These are phyloP conservation scores for Chloroclysta siterata DNA, from an alignment of 2,888 invertebrate genomes.

Conservation along the genomic window DNA sequence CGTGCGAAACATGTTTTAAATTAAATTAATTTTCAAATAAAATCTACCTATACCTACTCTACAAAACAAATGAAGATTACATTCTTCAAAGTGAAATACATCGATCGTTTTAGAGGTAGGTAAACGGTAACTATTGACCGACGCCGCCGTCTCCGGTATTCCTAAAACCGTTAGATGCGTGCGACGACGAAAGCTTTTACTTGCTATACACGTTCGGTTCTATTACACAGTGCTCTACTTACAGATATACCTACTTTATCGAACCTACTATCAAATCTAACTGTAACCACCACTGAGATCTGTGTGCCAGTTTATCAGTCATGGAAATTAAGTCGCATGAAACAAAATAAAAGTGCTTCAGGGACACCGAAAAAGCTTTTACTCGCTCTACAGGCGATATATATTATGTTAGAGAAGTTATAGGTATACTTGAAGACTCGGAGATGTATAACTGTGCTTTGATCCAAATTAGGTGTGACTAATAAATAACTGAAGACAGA, in stretches of 20 bases:
- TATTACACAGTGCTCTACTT: slow-evolving; percentile 48
- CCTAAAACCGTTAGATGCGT: slow-evolving; percentile 69
- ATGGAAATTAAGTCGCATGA: not conserved
- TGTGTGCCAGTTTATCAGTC: slow-evolving; percentile 7
- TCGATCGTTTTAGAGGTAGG: slow-evolving; percentile 55
- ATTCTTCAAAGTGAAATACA: slow-evolving; percentile 27
- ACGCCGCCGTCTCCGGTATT: slow-evolving; percentile 43
- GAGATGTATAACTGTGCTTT: not conserved
- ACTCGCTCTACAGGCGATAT: not conserved
- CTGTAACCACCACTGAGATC: slow-evolving; percentile 13
- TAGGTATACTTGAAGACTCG: not conserved
- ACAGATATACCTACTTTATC: slow-evolving; percentile 4
- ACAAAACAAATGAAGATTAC: too few species aligned
- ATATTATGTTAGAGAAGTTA: not conserved
- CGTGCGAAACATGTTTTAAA: too few species aligned
- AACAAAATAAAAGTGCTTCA: not conserved
- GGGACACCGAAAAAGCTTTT: slow-evolving; percentile 5
- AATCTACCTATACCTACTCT: too few species aligned
- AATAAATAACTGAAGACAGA: too few species aligned
- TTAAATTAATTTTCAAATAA: too few species aligned
- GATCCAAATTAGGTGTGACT: slow-evolving; percentile 1
- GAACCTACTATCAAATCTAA: slow-evolving; percentile 15
- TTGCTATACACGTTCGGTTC: slow-evolving; percentile 49
- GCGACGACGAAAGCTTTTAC: slow-evolving; percentile 50
- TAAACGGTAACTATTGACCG: slow-evolving; percentile 38